phyloP scores from a whole-genome alignment of 2,888 invertebrate species.

The Alloplasta piceator region DNA sequence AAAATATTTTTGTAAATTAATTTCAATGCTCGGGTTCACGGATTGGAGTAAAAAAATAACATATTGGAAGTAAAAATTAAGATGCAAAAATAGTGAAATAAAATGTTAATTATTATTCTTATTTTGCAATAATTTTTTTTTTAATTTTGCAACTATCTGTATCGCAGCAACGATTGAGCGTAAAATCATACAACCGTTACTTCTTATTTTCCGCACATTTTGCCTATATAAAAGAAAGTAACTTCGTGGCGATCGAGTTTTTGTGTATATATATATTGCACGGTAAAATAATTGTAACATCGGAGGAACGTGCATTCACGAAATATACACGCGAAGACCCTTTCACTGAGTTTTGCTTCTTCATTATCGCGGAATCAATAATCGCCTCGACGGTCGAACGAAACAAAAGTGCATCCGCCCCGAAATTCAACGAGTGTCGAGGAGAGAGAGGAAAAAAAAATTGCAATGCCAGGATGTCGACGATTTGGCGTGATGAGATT shows the following conservation, averaged over 20 bases:
- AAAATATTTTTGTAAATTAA: too few species aligned
- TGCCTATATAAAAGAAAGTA: constrained; percentile 41
- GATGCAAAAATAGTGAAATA: too few species aligned
- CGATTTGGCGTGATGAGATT: background rate
- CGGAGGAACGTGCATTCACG: background rate
- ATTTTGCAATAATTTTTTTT: background rate
- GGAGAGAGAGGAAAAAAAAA: background rate
- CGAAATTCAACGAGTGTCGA: constrained; percentile 25
- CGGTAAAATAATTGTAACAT: constrained; percentile 33
- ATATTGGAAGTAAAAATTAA: too few species aligned
- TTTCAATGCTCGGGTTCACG: background rate
- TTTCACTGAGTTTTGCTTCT: constrained; percentile 51
- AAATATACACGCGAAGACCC: constrained; percentile 6
- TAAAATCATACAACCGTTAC: constrained; percentile 31
- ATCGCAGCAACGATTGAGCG: constrained; percentile 9
- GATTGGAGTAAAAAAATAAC: too few species aligned
- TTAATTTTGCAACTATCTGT: background rate
- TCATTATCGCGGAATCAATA: constrained; percentile 50
- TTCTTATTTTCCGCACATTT: constrained; percentile 9
- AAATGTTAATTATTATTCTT: background rate
- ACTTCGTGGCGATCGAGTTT: constrained; percentile 39
- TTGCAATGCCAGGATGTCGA: constrained; percentile 38
- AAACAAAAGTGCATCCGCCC: constrained; percentile 26
- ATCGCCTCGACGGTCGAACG: constrained; percentile 3
- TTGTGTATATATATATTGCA: constrained; percentile 13